Base-by-base conservation (phyloP, 2,888 invertebrate species). In the Lordiphosa andalusiaca region DNA sequence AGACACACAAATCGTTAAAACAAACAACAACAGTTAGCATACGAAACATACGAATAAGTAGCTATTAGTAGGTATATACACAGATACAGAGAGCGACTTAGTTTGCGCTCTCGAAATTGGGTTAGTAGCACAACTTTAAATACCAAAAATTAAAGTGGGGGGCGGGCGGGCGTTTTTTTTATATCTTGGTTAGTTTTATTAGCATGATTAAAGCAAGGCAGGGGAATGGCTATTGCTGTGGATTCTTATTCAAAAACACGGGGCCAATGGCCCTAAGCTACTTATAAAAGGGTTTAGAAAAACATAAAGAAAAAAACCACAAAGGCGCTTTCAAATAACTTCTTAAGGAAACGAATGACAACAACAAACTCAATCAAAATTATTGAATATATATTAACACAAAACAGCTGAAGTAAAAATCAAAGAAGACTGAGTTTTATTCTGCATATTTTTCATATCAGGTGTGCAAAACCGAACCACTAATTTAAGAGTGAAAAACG, bases 51-150 rank as follows among this genome's bases (percentile, higher is more conserved):
- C 42, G 23, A 42, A 16, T 44, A 10, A 44, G 44, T 33, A 49
- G 49, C 49, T 35, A 46, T 19, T 19, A 19, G 35, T 19, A 57
- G 36, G 30, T 58, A 61, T 55, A 39, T 70, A 52, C 51, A 70
- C 55, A 70, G 58, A 47, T 48, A 62, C 54, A 58, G 59, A 30
- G 30, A 30, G 30, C 30, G 3, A 30, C 30, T 30, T 53, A 41
- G 55, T 47, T 19, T 33, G 47, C 49, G 55, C 69, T 62, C 51
- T 53, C 36, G 62, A 54, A 69, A 65, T 76, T 47, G 56, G 73
- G 73, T 77, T 77, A 77, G 67, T 74, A 67, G 82, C 66, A 59
- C 48, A 62, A 64, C 57, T 66, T 61, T 55, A 62, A 69, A 52
- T 40, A 37, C 13, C 13, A 41, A 16, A 16, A 16, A 12, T 1